Percentiles rank a stretch among this genome's conserved stretches.
phyloP scores from a whole-genome alignment of 2,888 invertebrate species.

The Brachyptera risi region DNA sequence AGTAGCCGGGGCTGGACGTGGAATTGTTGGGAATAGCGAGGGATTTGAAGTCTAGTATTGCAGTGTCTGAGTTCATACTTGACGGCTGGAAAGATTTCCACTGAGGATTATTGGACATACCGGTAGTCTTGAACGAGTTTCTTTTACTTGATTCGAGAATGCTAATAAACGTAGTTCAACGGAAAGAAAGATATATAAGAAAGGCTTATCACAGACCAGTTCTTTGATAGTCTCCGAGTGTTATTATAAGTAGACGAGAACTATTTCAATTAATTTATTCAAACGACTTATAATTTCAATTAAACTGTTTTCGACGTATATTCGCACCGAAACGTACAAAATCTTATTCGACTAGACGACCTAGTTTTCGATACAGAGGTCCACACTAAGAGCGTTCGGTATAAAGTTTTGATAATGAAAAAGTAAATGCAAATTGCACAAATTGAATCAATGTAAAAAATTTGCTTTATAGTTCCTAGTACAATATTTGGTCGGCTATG shows the following conservation, averaged over 20 bases:
- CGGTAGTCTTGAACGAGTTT: constrained; percentile 42
- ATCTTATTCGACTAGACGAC: neutral
- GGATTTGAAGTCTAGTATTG: constrained; percentile 77
- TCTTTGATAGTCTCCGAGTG: constrained; percentile 39
- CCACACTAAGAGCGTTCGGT: no score
- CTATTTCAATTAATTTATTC: no score
- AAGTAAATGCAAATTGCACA: no score
- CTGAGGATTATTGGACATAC: constrained; percentile 85
- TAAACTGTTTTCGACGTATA: no score
- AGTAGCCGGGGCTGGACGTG: constrained; percentile 26
- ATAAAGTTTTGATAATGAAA: no score
- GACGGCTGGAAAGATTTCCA: constrained; percentile 90
- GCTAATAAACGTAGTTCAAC: constrained; percentile 26
- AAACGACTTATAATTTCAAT: no score
- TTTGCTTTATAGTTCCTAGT: neutral
- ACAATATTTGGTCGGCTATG: constrained; percentile 15
- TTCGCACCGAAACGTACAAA: constrained; percentile 27
- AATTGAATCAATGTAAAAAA: no score
- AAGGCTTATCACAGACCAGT: constrained; percentile 59
- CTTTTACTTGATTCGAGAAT: constrained; percentile 35
- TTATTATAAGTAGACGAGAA: no score
- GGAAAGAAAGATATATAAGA: constrained; percentile 10
- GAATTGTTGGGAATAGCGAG: constrained; percentile 55
- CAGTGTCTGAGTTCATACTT: constrained; percentile 74
- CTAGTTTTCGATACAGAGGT: no score